Conservation (phyloP, 2,113 vertebrate species). For the Eretmodus cyanostictus region DNA sequence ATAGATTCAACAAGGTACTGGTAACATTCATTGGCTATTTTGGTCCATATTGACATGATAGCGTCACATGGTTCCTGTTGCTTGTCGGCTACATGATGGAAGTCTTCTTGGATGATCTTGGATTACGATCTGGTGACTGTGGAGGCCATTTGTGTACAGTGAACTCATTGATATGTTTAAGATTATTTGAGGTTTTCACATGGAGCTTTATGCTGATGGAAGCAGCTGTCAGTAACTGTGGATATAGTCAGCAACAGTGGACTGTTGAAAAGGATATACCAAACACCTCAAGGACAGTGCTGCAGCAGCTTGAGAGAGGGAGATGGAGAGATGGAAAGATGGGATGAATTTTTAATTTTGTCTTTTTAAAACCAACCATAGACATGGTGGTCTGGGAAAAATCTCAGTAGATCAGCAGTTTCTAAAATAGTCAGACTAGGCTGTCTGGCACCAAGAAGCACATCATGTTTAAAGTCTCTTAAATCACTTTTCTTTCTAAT, state of each 20-base stretch:
- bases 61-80: background rate
- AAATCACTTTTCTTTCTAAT: background rate
- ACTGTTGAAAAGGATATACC: background rate
- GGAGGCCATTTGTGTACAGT: background rate
- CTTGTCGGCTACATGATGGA: background rate
- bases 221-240: background rate
- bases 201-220: background rate
- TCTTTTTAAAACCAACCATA: background rate
- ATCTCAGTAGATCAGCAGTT: background rate
- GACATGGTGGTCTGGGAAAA: background rate
- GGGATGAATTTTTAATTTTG: background rate
- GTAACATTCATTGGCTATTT: background rate
- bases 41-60: background rate
- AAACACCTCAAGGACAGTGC: background rate
- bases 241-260: background rate
- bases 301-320: background rate
- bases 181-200: background rate
- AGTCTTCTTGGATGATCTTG: background rate
- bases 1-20: background rate
- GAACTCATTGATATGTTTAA: background rate
- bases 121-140: background rate
- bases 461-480: background rate
- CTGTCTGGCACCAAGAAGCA: background rate
- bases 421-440: background rate
- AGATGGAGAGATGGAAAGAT: background rate